A percentile compares a stretch with the other conserved stretches of the same genome.
Evolutionary conservation across 2,113 vertebrate species (phyloP).

Genomic region (Globicephala melas): DNA sequence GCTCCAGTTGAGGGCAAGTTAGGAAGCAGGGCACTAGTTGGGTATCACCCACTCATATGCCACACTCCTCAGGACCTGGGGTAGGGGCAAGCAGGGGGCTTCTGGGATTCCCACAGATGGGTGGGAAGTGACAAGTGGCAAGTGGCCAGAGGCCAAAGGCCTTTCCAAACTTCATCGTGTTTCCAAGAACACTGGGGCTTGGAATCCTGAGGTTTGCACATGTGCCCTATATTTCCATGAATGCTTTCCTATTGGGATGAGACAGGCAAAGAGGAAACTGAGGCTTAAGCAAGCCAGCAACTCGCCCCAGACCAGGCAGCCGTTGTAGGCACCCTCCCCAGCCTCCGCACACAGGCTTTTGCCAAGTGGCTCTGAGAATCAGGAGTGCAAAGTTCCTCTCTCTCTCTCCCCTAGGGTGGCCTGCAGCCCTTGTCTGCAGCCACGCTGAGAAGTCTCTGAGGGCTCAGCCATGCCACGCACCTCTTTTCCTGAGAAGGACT

Average conservation of each 20-base stretch:
- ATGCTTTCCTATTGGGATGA: background rate
- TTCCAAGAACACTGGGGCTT: background rate
- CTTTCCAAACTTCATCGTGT: background rate
- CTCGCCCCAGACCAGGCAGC: background rate
- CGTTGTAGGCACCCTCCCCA: rapidly evolving
- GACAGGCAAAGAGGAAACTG: background rate
- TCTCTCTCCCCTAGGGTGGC: background rate
- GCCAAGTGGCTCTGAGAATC: background rate
- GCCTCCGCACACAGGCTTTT: background rate
- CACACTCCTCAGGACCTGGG: background rate
- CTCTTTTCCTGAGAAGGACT: conserved; percentile 83
- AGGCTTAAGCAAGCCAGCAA: background rate
- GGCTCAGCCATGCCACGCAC: conserved; percentile 70
- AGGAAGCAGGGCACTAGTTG: background rate
- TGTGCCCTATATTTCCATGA: background rate
- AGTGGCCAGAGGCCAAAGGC: background rate
- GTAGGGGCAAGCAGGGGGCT: background rate
- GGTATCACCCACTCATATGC: background rate
- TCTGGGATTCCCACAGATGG: background rate
- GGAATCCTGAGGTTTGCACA: background rate
- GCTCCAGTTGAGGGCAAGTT: background rate
- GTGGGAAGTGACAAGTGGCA: background rate
- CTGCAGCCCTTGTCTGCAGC: background rate
- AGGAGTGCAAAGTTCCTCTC: background rate
- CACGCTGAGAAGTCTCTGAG: background rate